Evolutionary conservation across 2,888 invertebrate species (phyloP).

Genomic region (Deilephila porcellus): DNA sequence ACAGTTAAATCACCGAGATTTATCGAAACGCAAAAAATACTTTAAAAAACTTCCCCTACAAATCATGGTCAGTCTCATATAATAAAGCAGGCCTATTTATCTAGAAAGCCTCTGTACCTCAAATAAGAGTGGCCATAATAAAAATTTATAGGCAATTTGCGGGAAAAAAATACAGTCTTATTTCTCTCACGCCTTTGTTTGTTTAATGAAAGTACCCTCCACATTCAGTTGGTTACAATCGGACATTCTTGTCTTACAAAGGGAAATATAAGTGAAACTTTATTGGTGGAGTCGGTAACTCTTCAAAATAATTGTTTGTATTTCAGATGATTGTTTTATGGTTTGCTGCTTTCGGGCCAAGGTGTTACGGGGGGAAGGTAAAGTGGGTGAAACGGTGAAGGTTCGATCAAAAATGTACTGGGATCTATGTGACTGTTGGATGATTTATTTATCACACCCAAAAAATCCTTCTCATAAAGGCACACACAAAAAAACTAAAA

Average conservation of each 20-base stretch:
- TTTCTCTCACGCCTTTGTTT: conserved; percentile 67
- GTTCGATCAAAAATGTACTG: too few relatives aligned
- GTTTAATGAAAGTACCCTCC: conserved; percentile 71
- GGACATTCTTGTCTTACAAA: conserved; percentile 2
- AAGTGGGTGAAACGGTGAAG: too few relatives aligned
- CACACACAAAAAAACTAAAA: background rate
- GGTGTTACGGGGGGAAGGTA: too few relatives aligned
- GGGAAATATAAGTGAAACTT: background rate
- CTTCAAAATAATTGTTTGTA: background rate
- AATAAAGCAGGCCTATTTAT: conserved; percentile 73
- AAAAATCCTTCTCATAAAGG: background rate
- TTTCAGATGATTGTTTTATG: background rate
- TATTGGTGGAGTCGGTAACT: background rate
- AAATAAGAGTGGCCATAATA: conserved; percentile 80
- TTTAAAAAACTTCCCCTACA: conserved; percentile 9
- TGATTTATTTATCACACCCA: background rate
- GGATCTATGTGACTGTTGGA: background rate
- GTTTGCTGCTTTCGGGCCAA: too few relatives aligned
- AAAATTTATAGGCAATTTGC: conserved; percentile 82
- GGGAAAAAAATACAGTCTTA: conserved; percentile 71
- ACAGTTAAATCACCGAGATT: background rate
- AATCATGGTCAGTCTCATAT: conserved; percentile 48
- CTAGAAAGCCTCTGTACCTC: conserved; percentile 74
- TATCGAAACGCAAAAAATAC: conserved; percentile 8
- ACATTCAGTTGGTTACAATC: conserved; percentile 11